These are phyloP conservation scores for Bombyx huttoni DNA, from an alignment of 2,888 invertebrate genomes.

Conservation along the genomic window DNA sequence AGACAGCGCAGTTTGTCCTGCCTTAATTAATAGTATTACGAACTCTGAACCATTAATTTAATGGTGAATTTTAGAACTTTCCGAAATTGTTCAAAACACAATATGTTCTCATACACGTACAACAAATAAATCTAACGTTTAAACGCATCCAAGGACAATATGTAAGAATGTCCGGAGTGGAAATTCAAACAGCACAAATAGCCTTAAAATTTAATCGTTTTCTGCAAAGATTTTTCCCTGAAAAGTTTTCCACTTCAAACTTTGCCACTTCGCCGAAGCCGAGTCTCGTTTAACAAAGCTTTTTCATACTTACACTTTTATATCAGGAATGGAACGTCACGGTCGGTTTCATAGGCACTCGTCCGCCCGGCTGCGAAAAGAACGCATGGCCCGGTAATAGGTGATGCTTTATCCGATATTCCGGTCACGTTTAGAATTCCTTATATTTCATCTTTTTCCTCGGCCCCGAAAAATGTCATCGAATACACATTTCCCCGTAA, in stretches of 20 bases:
- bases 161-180: conserved; percentile 9
- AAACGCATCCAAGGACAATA: not conserved
- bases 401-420: conserved; percentile 57
- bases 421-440: conserved; percentile 68
- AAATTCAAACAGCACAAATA: conserved; percentile 58
- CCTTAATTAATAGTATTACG: conserved; percentile 29
- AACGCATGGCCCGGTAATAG: conserved; percentile 67
- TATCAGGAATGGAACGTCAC: conserved; percentile 68
- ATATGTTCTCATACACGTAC: not conserved
- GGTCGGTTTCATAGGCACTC: conserved; percentile 62
- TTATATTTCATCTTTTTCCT: conserved; percentile 72
- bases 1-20: conserved; percentile 34
- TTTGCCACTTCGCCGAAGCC: conserved; percentile 67
- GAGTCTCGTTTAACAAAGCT: conserved; percentile 69
- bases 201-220: conserved; percentile 67
- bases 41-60: conserved; percentile 20
- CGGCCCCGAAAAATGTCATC: conserved; percentile 70
- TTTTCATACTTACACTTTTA: conserved; percentile 70
- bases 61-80: conserved; percentile 9
- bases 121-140: not conserved
- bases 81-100: not conserved
- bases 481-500: conserved; percentile 72
- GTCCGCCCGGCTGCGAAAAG: conserved; percentile 62
- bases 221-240: conserved; percentile 65
- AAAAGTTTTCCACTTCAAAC: conserved; percentile 72